These are phyloP conservation scores for Watsonalla cultraria DNA, from an alignment of 2,888 invertebrate genomes.

Conservation along the genomic window DNA sequence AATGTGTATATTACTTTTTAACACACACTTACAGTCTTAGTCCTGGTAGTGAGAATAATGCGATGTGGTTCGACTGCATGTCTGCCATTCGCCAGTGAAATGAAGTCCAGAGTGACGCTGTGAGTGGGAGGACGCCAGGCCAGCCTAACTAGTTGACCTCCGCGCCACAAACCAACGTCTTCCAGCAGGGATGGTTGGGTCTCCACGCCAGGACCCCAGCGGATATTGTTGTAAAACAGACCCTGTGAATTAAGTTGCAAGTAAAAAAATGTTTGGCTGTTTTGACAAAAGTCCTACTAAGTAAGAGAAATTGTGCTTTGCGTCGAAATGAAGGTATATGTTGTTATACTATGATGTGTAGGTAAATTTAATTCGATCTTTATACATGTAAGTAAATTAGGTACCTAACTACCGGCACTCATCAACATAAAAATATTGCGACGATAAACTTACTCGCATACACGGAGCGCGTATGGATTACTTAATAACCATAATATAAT, in stretches of 20 bases:
- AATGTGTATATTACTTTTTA: too few species aligned
- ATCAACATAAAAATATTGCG: too few species aligned
- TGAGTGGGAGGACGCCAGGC: constrained; percentile 48
- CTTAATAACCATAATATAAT: too few species aligned
- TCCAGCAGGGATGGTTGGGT: constrained; percentile 55
- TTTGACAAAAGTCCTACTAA: too few species aligned
- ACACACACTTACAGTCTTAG: constrained; percentile 31
- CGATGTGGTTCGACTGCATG: constrained; percentile 36
- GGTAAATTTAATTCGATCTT: too few species aligned
- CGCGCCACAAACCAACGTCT: constrained; percentile 79
- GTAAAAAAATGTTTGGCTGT: background rate
- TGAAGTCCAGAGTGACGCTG: constrained; percentile 43
- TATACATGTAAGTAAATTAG: too few species aligned
- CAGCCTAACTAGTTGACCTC: constrained; percentile 62
- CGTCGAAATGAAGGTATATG: too few species aligned
- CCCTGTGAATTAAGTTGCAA: constrained; percentile 44
- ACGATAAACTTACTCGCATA: too few species aligned
- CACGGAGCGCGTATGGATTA: too few species aligned
- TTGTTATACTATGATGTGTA: too few species aligned
- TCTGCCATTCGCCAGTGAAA: constrained; percentile 21
- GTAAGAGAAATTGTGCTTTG: too few species aligned
- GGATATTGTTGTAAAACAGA: constrained; percentile 65
- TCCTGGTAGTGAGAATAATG: constrained; percentile 22
- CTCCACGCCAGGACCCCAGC: constrained; percentile 79
- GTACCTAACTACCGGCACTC: too few species aligned